phyloP scores from a whole-genome alignment of 2,888 invertebrate species.

The Drosophila incognita region DNA sequence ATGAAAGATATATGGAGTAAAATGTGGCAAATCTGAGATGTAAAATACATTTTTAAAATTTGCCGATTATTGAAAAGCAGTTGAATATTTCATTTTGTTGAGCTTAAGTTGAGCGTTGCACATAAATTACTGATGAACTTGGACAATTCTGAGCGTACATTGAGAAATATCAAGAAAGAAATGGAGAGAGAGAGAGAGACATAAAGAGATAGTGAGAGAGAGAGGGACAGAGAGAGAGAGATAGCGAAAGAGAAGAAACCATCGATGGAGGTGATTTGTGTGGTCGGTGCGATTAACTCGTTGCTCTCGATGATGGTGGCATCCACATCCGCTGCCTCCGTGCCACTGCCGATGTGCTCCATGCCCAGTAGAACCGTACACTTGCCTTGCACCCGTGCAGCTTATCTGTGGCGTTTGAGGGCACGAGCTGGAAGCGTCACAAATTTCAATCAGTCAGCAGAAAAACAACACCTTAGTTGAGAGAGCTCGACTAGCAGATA shows the following conservation, averaged over 20 bases:
- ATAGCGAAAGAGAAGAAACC: slow-evolving; percentile 89
- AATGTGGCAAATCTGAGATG: no score
- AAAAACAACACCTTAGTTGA: slow-evolving; percentile 15
- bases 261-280: slow-evolving; percentile 90
- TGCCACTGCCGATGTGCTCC: slow-evolving; percentile 36
- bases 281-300: slow-evolving; percentile 52
- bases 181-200: no score
- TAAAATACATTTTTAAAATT: no score
- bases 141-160: no score
- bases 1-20: no score
- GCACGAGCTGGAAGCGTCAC: slow-evolving; percentile 42
- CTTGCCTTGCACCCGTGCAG: slow-evolving; percentile 9
- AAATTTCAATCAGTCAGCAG: slow-evolving; percentile 54
- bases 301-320: slow-evolving; percentile 20
- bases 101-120: no score
- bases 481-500: not conserved
- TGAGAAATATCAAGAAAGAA: no score
- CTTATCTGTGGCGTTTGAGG: slow-evolving; percentile 15
- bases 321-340: slow-evolving; percentile 34
- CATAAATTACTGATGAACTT: no score
- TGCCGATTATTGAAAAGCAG: no score
- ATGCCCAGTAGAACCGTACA: slow-evolving; percentile 16
- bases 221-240: not conserved
- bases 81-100: no score
- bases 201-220: not conserved